Evolutionary conservation across 37 sponge, comb jelly and placozoan species (phyloP), one percentile per base, ranked within the genome.

Genomic region (Eunapius fragilis): DNA sequence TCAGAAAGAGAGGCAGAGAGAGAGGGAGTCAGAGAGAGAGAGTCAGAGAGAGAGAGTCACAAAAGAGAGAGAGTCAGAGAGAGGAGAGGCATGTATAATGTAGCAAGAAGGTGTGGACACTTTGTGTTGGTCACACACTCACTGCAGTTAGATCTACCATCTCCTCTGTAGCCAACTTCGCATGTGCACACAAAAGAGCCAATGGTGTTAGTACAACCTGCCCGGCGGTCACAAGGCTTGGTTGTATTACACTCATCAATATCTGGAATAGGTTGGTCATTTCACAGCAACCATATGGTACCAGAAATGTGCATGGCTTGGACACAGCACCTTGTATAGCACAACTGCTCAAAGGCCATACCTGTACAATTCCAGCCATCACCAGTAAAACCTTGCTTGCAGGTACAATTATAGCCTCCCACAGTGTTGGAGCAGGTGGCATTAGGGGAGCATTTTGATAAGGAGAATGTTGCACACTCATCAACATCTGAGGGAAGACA

Each of bases 171-270:
- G 17, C 90, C 90, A 34, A 72, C 41, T 27, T 75, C 36, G 37
- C 90, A 89, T 11, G 81, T 12, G 58, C 90, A 89, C n/a, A 75
- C 0, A 38, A 68, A 84, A 2, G 35, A 30, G 34, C 90, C 90
- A 69, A 80, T n/a, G n/a, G 71, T 80, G 70, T 89, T 89, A 26
- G 14, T 89, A 49, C 90, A 89, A 11, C 2, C 68, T 25, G 80
- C 80, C 70, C 70, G 67, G 17, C 49, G 5, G 28, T 79, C 70
- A 67, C 90, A 89, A 34, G 36, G 33, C 9, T 13, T 75, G 28
- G 24, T 27, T 4, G 24, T 37, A 37, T 3, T 13, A 75, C 75
- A 82, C 49, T 82, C 82, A 38, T 82, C 48, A 38, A 82, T 32
- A 71, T 82, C 82, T 82, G 58, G 58, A 58, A 11, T 58, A 58